Conservation (phyloP, 1,140 invertebrate species). For the Monomorium pharaonis region DNA sequence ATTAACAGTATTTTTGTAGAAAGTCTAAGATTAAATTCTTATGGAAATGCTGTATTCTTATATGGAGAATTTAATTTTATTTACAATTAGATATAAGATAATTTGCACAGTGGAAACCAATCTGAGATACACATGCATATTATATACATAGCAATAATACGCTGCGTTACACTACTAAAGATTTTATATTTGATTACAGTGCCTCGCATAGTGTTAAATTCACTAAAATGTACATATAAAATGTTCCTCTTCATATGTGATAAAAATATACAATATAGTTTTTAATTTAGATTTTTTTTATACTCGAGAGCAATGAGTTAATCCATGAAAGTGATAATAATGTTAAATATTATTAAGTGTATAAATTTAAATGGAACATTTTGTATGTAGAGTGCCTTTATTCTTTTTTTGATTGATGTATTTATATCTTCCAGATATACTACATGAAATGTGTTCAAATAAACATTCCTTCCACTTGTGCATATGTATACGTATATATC, state of each 20-base stretch:
- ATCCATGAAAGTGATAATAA: neutral
- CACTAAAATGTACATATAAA: neutral
- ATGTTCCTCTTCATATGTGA: neutral
- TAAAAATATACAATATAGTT: neutral
- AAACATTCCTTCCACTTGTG: constrained; percentile 34
- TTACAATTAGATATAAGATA: neutral
- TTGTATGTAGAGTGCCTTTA: neutral
- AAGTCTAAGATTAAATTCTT: neutral
- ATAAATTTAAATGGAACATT: constrained; percentile 17
- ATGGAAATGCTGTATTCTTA: neutral
- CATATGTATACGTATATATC: neutral
- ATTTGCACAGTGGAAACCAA: constrained; percentile 1
- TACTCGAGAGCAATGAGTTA: neutral
- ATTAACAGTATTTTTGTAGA: neutral
- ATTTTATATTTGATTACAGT: neutral
- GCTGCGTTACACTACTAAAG: neutral
- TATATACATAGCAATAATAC: neutral
- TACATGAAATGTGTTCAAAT: neutral
- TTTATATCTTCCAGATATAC: neutral
- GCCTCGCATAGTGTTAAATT: neutral
- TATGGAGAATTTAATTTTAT: neutral
- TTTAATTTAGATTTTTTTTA: constrained; percentile 8
- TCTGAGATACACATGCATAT: neutral
- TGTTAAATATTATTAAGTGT: neutral
- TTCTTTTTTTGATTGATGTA: neutral